phyloP scores from a whole-genome alignment of 2,888 invertebrate genomes.

The Furcula furcula region DNA sequence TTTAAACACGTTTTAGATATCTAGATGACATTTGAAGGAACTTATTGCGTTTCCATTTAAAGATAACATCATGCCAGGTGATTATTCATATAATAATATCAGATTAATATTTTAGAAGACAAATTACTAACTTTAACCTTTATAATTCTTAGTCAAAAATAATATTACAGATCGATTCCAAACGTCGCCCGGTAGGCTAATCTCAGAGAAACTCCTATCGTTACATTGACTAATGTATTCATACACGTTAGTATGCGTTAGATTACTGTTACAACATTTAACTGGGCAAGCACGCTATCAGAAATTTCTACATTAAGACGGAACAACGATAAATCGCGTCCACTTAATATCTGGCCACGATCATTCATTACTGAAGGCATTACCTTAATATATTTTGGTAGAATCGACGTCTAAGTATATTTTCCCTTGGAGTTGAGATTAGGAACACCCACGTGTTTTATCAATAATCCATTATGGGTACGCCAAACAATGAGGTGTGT shows the following conservation, averaged over 20 bases:
- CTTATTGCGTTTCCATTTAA: conserved; percentile 20
- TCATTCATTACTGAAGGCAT: conserved; percentile 65
- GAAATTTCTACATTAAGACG: conserved; percentile 62
- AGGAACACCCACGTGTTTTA: conserved; percentile 78
- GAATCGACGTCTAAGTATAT: conserved; percentile 61
- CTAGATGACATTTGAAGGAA: background rate
- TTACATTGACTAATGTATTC: conserved; percentile 67
- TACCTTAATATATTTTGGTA: conserved; percentile 60
- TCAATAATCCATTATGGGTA: conserved; percentile 80
- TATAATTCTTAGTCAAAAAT: conserved; percentile 42
- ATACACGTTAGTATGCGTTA: conserved; percentile 46
- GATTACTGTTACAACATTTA: conserved; percentile 67
- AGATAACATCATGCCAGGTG: conserved; percentile 33
- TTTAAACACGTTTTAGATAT: conserved; percentile 21
- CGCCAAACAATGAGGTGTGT: conserved; percentile 73
- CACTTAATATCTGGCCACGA: conserved; percentile 67
- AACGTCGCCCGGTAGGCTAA: conserved; percentile 53
- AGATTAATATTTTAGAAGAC: conserved; percentile 40
- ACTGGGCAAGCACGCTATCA: conserved; percentile 60
- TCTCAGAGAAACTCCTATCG: conserved; percentile 50
- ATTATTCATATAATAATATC: conserved; percentile 35
- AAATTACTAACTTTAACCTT: conserved; percentile 61
- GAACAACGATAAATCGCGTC: conserved; percentile 65
- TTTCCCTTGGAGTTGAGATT: conserved; percentile 60
- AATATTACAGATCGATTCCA: conserved; percentile 48